A percentile compares a stretch with the other conserved stretches of the same genome.
Conservation (phyloP, 1,140 invertebrate genomes). For the Meloidogyne chitwoodi region DNA sequence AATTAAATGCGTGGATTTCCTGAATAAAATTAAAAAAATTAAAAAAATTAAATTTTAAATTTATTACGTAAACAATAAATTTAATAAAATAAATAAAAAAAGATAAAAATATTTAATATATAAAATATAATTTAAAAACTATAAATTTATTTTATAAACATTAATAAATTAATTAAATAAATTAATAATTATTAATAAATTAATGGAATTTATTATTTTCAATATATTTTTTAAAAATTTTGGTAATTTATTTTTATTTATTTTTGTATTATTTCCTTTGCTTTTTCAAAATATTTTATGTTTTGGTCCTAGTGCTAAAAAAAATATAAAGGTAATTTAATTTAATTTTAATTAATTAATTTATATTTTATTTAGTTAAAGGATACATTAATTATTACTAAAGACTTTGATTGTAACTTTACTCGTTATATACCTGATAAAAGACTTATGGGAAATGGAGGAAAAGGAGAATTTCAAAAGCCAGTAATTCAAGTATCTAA, state of each 20-base stretch:
- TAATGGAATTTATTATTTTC: too few species aligned
- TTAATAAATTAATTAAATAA: too few species aligned
- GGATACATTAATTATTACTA: not conserved
- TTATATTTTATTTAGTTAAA: not conserved
- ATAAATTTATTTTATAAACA: too few species aligned
- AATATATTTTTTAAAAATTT: too few species aligned
- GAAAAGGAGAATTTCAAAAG: slow-evolving; percentile 17
- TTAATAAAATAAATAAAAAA: too few species aligned
- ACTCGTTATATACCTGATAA: slow-evolving; percentile 5
- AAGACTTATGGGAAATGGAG: slow-evolving; percentile 11
- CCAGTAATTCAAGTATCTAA: slow-evolving; percentile 16
- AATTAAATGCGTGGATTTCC: too few species aligned
- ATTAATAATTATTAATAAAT: too few species aligned
- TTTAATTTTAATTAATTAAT: not conserved
- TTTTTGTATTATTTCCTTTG: not conserved
- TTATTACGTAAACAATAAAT: too few species aligned
- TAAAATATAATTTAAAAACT: too few species aligned
- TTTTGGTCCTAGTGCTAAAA: not conserved
- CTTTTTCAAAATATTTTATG: not conserved
- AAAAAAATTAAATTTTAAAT: too few species aligned
- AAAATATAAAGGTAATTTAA: not conserved
- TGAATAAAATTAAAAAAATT: too few species aligned
- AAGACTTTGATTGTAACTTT: slow-evolving; percentile 3
- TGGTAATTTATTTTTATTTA: not conserved
- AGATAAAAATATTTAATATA: too few species aligned